Percentiles rank a stretch among this genome's conserved stretches.
phyloP scores from a whole-genome alignment of 2,888 invertebrate species.

The Plebejus anna region DNA sequence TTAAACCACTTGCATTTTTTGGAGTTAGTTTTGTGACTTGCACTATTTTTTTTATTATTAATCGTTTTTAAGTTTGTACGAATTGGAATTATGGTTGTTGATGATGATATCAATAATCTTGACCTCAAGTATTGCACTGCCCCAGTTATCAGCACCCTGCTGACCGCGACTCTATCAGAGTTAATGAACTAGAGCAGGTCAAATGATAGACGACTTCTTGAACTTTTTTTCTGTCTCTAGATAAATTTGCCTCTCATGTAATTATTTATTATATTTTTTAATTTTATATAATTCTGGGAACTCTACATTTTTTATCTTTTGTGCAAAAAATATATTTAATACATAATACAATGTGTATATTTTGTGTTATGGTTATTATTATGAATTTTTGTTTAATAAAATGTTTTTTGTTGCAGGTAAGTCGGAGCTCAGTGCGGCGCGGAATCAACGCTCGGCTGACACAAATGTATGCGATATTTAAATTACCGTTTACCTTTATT shows the following conservation, averaged over 20 bases:
- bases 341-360: neutral
- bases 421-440: conserved; percentile 40
- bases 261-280: neutral
- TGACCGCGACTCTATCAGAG: conserved; percentile 64
- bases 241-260: conserved; percentile 43
- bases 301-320: neutral
- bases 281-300: neutral
- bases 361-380: neutral
- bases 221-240: conserved; percentile 59
- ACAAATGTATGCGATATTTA: conserved; percentile 55
- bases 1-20: too few relatives aligned
- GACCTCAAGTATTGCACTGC: conserved; percentile 68
- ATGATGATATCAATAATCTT: conserved; percentile 57
- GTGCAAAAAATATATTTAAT: neutral
- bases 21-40: too few relatives aligned
- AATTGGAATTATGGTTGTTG: neutral
- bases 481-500: conserved; percentile 50
- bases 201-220: conserved; percentile 69
- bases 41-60: neutral
- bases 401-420: conserved; percentile 68
- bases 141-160: conserved; percentile 63
- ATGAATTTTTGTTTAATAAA: conserved; percentile 32
- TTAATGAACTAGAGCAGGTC: conserved; percentile 57
- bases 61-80: neutral
- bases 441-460: conserved; percentile 37